Evolutionary conservation across 2,113 vertebrate genomes (phyloP).

Genomic region (Saimiri boliviensis): DNA sequence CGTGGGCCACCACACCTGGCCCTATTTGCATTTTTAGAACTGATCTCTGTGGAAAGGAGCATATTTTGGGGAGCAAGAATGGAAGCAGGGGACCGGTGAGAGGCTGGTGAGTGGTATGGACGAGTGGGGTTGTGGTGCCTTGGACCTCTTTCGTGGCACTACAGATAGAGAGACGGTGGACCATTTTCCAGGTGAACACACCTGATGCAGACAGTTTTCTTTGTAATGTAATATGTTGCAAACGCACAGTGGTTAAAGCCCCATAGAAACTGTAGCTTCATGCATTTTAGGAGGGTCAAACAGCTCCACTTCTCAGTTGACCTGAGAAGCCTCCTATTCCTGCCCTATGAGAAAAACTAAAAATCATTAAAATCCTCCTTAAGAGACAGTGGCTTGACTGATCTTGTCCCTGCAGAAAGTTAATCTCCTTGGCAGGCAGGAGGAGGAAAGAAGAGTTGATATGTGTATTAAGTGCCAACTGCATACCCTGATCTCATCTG

Average conservation of each 20-base stretch:
- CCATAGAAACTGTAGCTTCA: not conserved
- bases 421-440: not conserved
- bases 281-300: not conserved
- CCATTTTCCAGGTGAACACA: not conserved
- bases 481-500: constrained; percentile 13
- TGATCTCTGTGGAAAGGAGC: not conserved
- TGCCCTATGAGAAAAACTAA: constrained; percentile 12
- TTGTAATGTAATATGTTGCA: not conserved
- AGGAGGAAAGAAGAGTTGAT: not conserved
- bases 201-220: not conserved
- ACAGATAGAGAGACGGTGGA: not conserved
- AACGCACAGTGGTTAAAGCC: not conserved
- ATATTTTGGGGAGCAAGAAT: not conserved
- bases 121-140: not conserved
- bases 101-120: not conserved
- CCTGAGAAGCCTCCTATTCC: not conserved
- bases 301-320: not conserved
- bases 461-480: not conserved
- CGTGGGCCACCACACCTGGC: too few species aligned
- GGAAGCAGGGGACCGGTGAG: fast-evolving
- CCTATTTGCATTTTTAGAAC: not conserved
- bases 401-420: not conserved
- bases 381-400: constrained; percentile 23
- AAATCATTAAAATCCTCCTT: not conserved
- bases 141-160: not conserved